phyloP scores from a whole-genome alignment of 2,888 invertebrate genomes.

The Ganaspis brasiliensis region DNA sequence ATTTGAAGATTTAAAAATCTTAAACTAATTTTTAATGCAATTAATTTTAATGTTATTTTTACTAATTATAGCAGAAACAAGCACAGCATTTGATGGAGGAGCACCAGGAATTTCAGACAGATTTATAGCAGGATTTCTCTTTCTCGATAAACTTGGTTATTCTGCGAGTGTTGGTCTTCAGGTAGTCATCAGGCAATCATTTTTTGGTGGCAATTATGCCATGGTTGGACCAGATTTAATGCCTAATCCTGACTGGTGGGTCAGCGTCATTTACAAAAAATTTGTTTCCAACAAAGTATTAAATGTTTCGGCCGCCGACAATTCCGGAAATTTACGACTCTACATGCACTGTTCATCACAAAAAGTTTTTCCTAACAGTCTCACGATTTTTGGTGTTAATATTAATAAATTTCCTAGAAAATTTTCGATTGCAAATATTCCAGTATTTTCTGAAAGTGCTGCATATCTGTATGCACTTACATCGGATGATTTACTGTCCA shows the following conservation, averaged over 20 bases:
- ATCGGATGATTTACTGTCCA: conserved; percentile 71
- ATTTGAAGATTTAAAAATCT: too few relatives aligned
- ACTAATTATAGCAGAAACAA: conserved; percentile 84
- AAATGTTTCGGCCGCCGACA: conserved; percentile 78
- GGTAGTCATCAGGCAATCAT: conserved; percentile 86
- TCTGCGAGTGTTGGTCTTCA: conserved; percentile 85
- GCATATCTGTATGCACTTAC: conserved; percentile 71
- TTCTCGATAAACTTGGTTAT: conserved; percentile 89
- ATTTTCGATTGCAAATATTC: conserved; percentile 79
- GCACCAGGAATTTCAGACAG: conserved; percentile 86
- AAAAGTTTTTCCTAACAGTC: conserved; percentile 78
- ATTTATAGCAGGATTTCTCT: conserved; percentile 87
- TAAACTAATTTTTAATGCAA: too few relatives aligned
- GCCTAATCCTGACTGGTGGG: conserved; percentile 88
- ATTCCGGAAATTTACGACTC: conserved; percentile 81
- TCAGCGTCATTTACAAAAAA: conserved; percentile 85
- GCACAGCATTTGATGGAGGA: conserved; percentile 89
- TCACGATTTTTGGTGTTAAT: conserved; percentile 85
- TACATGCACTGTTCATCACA: conserved; percentile 87
- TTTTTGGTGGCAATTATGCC: conserved; percentile 86
- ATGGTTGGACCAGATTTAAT: conserved; percentile 83
- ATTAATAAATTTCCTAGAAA: conserved; percentile 80
- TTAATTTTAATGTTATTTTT: background rate
- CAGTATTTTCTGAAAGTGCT: conserved; percentile 70
- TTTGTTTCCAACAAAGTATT: conserved; percentile 87